Evolutionary conservation across 2,797 vertebrate species (phyloP), one percentile per base, ranked within the genome.

Genomic region (Cercopithecus petaurista): DNA sequence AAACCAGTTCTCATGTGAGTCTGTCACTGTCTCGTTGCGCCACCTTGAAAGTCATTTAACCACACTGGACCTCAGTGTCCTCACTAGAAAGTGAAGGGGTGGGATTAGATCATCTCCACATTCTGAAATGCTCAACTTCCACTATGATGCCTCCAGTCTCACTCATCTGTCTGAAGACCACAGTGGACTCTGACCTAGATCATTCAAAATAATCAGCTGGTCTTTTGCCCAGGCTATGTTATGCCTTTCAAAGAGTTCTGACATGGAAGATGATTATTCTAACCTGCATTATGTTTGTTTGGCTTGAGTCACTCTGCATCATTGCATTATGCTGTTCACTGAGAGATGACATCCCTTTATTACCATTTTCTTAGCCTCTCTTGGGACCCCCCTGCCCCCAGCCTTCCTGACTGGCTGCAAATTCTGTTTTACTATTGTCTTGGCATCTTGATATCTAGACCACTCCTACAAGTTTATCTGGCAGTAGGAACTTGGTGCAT

Each of bases 281-380:
- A 76, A 72, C 28, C 11, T 84, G 61, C 84, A 95, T 76, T 94
- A 48, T 85, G 90, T 97, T 96, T 90, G 94, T 97, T 96, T 95
- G 95, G 87, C 98, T 98, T 80, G 96, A 59, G 87, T 92, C 96
- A 95, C 96, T 64, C 33, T 83, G 41, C 70, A 4, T 52, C 77
- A 43, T 1, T 57, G 33, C 22, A 72, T 88, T 73, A 48, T 10
- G 67, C 48, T 55, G n/a, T 39, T 93, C 41, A 19, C 57, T 8
- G 17, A 93, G 73, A 92, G 77, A 59, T 8, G 6, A 39, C 33
- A 52, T 85, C 52, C 28, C 41, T 87, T 64, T n/a, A 46, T 39
- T 52, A 48, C 50, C 50, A 79, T 28, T 43, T 75, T 80, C 75
- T 94, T 95, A 22, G 75, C 7, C 73, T 86, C 41, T 96, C 46